Conservation (phyloP, 2,113 vertebrate species). For the Typhlomys cinereus region DNA sequence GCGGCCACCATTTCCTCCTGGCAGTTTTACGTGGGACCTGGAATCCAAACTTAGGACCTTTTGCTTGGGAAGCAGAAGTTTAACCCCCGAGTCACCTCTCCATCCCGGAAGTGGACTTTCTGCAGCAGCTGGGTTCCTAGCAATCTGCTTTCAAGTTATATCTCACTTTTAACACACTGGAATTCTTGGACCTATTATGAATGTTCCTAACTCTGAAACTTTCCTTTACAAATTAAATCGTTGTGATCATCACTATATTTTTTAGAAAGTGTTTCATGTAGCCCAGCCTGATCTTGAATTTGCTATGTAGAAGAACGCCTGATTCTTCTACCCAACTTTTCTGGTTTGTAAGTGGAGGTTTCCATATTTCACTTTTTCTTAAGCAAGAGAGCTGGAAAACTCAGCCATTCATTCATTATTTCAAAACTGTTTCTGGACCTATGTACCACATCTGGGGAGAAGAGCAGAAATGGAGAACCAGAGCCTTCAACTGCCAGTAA, state of each 20-base stretch:
- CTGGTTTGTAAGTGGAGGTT: neutral
- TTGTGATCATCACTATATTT: neutral
- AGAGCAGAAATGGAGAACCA: neutral
- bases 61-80: too few relatives aligned
- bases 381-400: slow-evolving; percentile 2
- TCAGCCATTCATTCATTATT: neutral
- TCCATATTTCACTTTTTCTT: slow-evolving; percentile 30
- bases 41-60: too few relatives aligned
- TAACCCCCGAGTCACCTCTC: too few relatives aligned
- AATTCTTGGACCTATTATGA: neutral
- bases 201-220: neutral
- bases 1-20: too few relatives aligned
- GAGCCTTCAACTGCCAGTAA: neutral
- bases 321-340: neutral
- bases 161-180: neutral
- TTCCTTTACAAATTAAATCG: neutral
- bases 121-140: neutral
- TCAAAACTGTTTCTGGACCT: neutral
- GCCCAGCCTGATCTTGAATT: neutral
- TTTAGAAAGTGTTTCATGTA: neutral
- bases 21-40: too few relatives aligned
- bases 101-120: neutral
- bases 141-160: neutral
- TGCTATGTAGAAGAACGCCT: too few relatives aligned
- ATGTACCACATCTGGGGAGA: neutral